These are phyloP conservation scores for Drosophila arawakana DNA, from an alignment of 1,140 invertebrate species.

Conservation along the genomic window DNA sequence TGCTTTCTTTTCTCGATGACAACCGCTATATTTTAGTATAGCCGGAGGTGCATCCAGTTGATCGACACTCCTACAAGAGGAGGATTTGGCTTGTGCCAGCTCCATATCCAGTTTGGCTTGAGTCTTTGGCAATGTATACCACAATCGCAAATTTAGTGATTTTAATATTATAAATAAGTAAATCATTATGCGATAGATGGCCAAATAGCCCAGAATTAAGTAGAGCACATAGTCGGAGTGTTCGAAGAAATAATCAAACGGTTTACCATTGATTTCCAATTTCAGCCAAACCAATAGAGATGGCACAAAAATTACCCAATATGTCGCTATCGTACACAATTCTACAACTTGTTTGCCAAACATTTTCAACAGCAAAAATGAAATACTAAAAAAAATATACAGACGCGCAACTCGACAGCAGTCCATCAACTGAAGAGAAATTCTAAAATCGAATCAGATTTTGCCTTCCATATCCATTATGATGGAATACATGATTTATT, in stretches of 20 bases:
- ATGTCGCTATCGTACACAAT: constrained; percentile 15
- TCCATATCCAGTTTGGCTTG: not conserved
- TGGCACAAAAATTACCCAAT: constrained; percentile 29
- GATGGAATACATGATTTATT: too few relatives aligned
- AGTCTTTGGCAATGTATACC: constrained; percentile 4
- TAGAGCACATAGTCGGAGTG: not conserved
- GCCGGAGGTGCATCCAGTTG: constrained; percentile 20
- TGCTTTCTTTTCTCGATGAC: too few relatives aligned
- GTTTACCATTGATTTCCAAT: not conserved
- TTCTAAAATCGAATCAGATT: too few relatives aligned
- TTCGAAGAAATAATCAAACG: constrained; percentile 2
- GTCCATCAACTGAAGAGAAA: constrained; percentile 1
- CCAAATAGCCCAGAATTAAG: constrained; percentile 16
- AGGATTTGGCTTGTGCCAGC: not conserved
- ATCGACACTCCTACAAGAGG: constrained; percentile 1
- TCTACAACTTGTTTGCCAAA: constrained; percentile 35
- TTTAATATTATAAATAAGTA: not conserved
- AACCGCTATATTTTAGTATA: not conserved
- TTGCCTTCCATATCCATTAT: too few relatives aligned
- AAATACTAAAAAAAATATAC: not conserved
- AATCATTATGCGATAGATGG: not conserved
- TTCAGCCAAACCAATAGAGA: not conserved
- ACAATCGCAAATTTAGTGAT: constrained; percentile 1
- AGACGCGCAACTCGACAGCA: not conserved
- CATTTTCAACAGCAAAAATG: constrained; percentile 10